Evolutionary conservation across 2,113 vertebrate genomes (phyloP).

Genomic region (Barbus barbus): DNA sequence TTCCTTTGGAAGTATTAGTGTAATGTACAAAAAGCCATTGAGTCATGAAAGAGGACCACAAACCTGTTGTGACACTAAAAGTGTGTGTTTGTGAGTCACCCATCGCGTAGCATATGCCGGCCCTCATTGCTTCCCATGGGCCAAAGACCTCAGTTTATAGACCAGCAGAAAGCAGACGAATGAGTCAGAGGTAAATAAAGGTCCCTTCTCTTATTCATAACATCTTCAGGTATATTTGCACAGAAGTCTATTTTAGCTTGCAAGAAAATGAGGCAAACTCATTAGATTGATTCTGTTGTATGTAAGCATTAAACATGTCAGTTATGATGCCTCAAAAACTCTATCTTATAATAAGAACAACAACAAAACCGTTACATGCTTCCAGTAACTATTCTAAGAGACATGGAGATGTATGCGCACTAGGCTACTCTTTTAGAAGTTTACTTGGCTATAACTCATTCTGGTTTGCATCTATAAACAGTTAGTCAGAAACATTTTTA

Average conservation of each 20-base stretch:
- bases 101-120: conserved; percentile 55
- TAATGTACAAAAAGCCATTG: conserved; percentile 65
- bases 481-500: conserved; percentile 46
- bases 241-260: neutral
- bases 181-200: conserved; percentile 63
- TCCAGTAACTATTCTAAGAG: conserved; percentile 44
- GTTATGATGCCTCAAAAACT: neutral
- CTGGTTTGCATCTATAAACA: conserved; percentile 52
- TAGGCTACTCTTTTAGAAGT: conserved; percentile 44
- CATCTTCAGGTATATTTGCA: neutral
- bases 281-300: neutral
- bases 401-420: neutral
- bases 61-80: conserved; percentile 69
- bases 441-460: conserved; percentile 42
- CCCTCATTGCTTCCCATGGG: conserved; percentile 47
- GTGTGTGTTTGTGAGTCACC: conserved; percentile 63
- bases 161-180: conserved; percentile 51
- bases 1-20: conserved; percentile 46
- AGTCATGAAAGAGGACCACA: conserved; percentile 52
- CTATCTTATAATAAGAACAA: conserved; percentile 15
- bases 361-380: conserved; percentile 8
- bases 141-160: conserved; percentile 42
- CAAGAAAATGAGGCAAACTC: conserved; percentile 20
- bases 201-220: conserved; percentile 16
- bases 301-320: conserved; percentile 23